phyloP scores from a whole-genome alignment of 2,797 vertebrate species.

The Tympanoctomys barrerae region DNA sequence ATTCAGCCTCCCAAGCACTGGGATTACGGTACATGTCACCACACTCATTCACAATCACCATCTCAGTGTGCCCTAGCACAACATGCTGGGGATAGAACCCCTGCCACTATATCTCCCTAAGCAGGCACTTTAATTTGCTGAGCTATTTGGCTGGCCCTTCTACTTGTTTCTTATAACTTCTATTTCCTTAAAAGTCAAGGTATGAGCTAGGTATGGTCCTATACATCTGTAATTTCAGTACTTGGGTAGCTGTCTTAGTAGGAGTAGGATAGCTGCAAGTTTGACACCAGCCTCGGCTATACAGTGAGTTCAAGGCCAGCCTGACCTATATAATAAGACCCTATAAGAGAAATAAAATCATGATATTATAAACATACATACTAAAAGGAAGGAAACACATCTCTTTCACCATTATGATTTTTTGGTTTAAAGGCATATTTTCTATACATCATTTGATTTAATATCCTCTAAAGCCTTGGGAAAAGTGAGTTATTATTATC shows the following conservation, averaged over 20 bases:
- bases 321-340: not conserved
- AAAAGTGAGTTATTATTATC: constrained; percentile 56
- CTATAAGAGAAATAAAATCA: not conserved
- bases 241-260: not conserved
- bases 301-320: not conserved
- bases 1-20: no score
- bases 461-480: constrained; percentile 56
- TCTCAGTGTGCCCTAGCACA: no score
- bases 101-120: no score
- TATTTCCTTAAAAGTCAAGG: constrained; percentile 51
- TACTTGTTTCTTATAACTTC: not conserved
- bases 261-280: not conserved
- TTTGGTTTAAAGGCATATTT: constrained; percentile 52
- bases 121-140: no score
- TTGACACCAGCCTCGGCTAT: not conserved
- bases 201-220: not conserved
- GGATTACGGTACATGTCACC: no score
- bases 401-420: not conserved
- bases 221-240: not conserved
- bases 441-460: constrained; percentile 39
- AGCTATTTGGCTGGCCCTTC: not conserved
- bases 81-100: no score
- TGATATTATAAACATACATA: not conserved
- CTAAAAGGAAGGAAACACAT: constrained; percentile 2
- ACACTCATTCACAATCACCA: no score